Evolutionary conservation across 2,113 vertebrate genomes (phyloP), one percentile per base, ranked within the genome.

Genomic region (Xenopus laevis): DNA sequence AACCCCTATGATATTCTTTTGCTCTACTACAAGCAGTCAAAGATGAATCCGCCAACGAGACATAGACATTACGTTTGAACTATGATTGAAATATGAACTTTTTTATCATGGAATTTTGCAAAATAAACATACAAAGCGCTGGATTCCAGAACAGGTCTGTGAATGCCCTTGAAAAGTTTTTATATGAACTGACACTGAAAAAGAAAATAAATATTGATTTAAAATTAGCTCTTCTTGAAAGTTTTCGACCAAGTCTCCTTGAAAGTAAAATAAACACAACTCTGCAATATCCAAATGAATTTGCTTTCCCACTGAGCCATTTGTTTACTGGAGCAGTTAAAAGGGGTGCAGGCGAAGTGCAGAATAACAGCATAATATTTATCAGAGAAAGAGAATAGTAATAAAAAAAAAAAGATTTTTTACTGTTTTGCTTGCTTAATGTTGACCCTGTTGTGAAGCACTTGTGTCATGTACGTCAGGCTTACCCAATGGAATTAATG

Each of bases 241-340:
- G 64, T 58, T 16, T 53, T 55, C 55, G 27, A 74, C 64, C 72
- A 74, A 74, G 18, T 74, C 50, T 74, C 33, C 64, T 61, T 68
- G 53, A 50, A 74, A 74, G 72, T 68, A 55, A 74, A 74, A 74
- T 68, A 74, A 74, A 74, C 72, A 74, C 66, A 12, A 64, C 67
- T 68, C 72, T 75, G 65, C 60, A 57, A 62, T 52, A 65, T 75
- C 46, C 46, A 53, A 68, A 68, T 60, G 44, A 45, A 75, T 61
- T 75, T 57, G 55, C 65, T 75, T 68, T 68, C 65, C 72, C 67
- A 23, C 65, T 17, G 46, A 75, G 58, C 45, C 65, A 20, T 68
- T 57, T 68, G 33, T 60, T 75, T 68, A 62, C 65, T 75, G 65
- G 59, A 68, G 72, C 72, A 74, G 66, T 68, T 68, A 27, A 59